These are phyloP conservation scores for Cyclura pinguis DNA, from an alignment of 2,797 vertebrate genomes.

Conservation along the genomic window DNA sequence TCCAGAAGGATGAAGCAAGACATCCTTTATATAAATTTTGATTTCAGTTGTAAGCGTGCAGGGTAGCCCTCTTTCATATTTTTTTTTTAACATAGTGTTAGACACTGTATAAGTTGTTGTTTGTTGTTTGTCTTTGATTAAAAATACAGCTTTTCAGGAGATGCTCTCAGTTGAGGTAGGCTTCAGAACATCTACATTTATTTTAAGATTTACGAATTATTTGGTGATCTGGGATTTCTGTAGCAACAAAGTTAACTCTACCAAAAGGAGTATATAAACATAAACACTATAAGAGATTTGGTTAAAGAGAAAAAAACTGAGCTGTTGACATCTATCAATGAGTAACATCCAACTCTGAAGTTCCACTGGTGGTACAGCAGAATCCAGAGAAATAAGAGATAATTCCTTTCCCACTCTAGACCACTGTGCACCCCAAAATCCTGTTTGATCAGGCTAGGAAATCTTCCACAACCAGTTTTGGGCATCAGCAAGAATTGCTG, in stretches of 20 bases:
- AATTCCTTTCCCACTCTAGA: too few species aligned
- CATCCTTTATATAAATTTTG: constrained; percentile 27
- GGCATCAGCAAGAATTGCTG: too few species aligned
- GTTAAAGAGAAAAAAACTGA: not conserved
- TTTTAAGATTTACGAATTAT: constrained; percentile 43
- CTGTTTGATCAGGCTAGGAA: too few species aligned
- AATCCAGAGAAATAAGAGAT: too few species aligned
- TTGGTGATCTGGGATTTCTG: constrained; percentile 29
- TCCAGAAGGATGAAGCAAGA: constrained; percentile 27
- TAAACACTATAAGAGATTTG: not conserved
- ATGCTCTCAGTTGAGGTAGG: not conserved
- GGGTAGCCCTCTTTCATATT: not conserved
- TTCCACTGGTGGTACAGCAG: too few species aligned
- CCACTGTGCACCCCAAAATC: too few species aligned
- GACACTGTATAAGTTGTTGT: not conserved
- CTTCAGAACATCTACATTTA: constrained; percentile 13
- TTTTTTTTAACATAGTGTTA: not conserved
- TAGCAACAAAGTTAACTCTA: not conserved
- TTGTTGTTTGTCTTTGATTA: constrained; percentile 12
- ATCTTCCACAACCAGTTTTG: too few species aligned
- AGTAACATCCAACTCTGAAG: too few species aligned
- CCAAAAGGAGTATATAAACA: not conserved
- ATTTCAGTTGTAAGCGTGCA: not conserved
- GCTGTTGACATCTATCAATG: not conserved
- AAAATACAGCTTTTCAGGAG: constrained; percentile 35